Conservation (phyloP, 1,140 invertebrate species). For the Acyrthosiphon pisum region DNA sequence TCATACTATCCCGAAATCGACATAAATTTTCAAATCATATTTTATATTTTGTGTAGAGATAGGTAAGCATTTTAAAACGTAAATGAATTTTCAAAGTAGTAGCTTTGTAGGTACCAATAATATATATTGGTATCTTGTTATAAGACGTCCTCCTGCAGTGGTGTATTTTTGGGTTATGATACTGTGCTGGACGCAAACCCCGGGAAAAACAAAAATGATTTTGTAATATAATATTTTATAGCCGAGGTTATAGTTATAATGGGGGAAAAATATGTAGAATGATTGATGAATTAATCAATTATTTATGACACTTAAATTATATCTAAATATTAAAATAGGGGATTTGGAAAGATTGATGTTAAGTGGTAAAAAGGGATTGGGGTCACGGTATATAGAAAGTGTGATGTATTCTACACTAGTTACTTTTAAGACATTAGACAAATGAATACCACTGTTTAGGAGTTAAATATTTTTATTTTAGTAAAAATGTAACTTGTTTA, state of each 20-base stretch:
- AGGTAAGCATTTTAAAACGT: background rate
- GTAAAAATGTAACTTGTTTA: background rate
- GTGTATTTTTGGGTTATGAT: background rate
- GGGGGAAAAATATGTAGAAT: background rate
- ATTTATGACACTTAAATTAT: conserved; percentile 9
- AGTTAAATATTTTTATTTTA: background rate
- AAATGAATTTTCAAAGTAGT: background rate
- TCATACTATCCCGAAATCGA: no score
- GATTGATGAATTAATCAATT: conserved; percentile 17
- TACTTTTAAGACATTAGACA: background rate
- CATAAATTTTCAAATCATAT: no score
- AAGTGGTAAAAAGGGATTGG: conserved; percentile 8
- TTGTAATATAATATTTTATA: background rate
- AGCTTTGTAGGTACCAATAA: no score
- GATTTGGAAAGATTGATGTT: background rate
- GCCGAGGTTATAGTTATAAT: background rate
- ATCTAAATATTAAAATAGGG: background rate
- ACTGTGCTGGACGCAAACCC: background rate
- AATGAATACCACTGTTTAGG: background rate
- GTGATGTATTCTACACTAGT: background rate
- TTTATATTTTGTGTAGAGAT: no score
- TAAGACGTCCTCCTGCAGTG: background rate
- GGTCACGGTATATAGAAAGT: background rate
- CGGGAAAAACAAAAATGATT: background rate
- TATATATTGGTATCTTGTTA: background rate